Conservation (phyloP, 2,888 invertebrate genomes). For the Scaptomyza tumidula region DNA sequence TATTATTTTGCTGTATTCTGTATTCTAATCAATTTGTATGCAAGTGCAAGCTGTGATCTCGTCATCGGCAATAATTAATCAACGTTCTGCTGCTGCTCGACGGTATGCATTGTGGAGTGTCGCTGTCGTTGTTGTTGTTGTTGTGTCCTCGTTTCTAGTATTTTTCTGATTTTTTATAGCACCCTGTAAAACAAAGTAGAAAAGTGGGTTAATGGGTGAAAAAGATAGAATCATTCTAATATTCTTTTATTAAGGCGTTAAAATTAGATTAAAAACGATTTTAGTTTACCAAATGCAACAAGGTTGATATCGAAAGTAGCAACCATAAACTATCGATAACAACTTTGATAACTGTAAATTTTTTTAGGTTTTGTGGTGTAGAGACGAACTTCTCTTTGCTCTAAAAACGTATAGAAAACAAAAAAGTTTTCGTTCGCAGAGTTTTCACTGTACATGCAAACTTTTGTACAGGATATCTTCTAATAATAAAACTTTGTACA, state of each 20-base stretch:
- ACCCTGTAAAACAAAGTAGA: conserved; percentile 9
- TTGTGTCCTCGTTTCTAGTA: conserved; percentile 4
- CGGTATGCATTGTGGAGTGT: conserved; percentile 1
- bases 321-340: not conserved
- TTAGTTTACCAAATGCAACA: no score
- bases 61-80: conserved; percentile 72
- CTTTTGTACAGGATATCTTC: not conserved
- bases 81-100: conserved; percentile 21
- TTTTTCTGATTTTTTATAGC: conserved; percentile 6
- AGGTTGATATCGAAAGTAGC: not conserved
- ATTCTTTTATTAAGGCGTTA: no score
- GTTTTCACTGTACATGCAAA: not conserved
- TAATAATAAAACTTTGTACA: not conserved
- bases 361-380: no score
- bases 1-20: not conserved
- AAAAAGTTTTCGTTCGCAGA: not conserved
- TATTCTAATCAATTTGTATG: conserved; percentile 54
- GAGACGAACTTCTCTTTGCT: no score
- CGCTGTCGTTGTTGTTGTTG: conserved; percentile 5
- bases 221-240: not conserved
- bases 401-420: not conserved
- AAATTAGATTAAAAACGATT: no score
- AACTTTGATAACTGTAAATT: not conserved
- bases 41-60: conserved; percentile 23
- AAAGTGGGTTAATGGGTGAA: not conserved